Conservation (phyloP, 2,888 invertebrate genomes). For the Cephus pygmeus region DNA sequence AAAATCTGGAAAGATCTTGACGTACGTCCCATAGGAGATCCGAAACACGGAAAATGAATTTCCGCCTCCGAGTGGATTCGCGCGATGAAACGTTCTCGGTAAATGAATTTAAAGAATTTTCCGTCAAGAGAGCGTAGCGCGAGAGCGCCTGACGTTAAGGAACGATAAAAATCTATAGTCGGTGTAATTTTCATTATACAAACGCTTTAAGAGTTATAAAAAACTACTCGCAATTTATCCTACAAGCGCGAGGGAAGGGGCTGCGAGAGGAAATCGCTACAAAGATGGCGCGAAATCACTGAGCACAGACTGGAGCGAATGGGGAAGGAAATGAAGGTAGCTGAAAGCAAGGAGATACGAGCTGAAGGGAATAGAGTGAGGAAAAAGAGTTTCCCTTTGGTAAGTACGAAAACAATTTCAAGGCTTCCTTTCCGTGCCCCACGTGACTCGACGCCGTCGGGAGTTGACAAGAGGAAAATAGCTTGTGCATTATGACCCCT, state of each 20-base stretch:
- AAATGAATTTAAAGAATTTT: background rate
- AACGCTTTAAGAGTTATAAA: background rate
- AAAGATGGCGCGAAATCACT: background rate
- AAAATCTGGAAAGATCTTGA: background rate
- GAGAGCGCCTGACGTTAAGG: background rate
- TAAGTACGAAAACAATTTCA: background rate
- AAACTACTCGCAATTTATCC: background rate
- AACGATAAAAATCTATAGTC: background rate
- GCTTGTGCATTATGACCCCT: background rate
- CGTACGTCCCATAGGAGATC: background rate
- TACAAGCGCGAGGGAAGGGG: slow-evolving; percentile 10
- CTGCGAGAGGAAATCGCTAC: background rate
- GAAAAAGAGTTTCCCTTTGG: slow-evolving; percentile 8
- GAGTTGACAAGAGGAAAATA: background rate
- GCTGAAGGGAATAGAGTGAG: slow-evolving; percentile 13
- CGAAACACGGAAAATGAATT: background rate
- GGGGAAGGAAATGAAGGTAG: slow-evolving; percentile 8
- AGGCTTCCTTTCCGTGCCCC: too few species aligned
- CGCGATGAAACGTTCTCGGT: background rate
- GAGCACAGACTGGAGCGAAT: background rate
- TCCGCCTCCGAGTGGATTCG: background rate
- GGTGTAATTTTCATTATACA: background rate
- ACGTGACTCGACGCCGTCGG: background rate
- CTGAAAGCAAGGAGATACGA: background rate
- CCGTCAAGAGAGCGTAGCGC: background rate